Conservation (phyloP, 92 coral and sea anemone genomes). For the Scolanthus callimorphus region DNA sequence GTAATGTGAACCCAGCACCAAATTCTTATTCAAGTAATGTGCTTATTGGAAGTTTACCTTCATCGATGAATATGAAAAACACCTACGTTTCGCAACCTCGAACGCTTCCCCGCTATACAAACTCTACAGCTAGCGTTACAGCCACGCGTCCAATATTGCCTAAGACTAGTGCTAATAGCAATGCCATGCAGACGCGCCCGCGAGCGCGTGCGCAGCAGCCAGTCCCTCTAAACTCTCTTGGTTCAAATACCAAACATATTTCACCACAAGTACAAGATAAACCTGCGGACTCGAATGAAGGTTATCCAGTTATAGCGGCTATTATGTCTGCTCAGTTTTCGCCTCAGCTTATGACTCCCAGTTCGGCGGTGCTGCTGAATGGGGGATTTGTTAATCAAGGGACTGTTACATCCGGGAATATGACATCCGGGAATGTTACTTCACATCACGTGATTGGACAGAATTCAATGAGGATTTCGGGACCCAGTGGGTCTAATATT, state of each 20-base stretch:
- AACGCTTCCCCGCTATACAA: not conserved
- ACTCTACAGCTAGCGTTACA: not conserved
- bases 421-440: not conserved
- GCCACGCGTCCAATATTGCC: not conserved
- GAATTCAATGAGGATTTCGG: no score
- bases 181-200: not conserved
- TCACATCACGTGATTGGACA: no score
- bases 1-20: no score
- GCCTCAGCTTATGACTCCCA: slow-evolving; percentile 24
- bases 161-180: not conserved
- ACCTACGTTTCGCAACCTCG: not conserved
- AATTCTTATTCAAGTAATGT: no score
- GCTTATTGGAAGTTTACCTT: not conserved
- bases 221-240: slow-evolving; percentile 1
- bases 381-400: no score
- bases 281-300: not conserved
- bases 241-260: slow-evolving; percentile 17
- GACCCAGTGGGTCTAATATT: not conserved
- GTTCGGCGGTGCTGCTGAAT: not conserved
- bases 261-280: not conserved
- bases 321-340: slow-evolving; percentile 13
- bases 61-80: not conserved
- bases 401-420: no score
- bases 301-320: slow-evolving; percentile 26
- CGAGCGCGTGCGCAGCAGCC: not conserved